Conservation (phyloP, 2,797 vertebrate species). For the Cuculus canorus region DNA sequence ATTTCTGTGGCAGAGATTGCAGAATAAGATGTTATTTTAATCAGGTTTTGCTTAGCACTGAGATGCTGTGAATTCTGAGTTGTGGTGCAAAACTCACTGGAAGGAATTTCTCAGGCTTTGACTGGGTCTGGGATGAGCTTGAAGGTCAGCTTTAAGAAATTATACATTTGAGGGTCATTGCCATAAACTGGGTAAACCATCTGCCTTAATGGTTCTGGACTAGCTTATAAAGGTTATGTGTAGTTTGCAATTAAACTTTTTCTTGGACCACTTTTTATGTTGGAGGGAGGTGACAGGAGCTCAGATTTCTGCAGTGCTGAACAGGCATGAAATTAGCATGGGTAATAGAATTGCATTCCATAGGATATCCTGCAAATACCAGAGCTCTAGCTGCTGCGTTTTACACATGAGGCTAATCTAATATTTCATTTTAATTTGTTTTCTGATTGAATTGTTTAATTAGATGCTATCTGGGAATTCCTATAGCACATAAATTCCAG, state of each 20-base stretch:
- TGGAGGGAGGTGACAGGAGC: background rate
- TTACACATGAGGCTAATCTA: conserved; percentile 28
- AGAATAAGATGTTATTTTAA: background rate
- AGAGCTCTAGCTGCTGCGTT: conserved; percentile 42
- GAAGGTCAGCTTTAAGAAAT: background rate
- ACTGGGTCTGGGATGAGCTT: background rate
- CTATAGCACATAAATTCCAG: conserved; percentile 58
- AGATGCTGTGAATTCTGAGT: background rate
- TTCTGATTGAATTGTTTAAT: conserved; percentile 77
- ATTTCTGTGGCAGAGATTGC: background rate
- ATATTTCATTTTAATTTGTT: conserved; percentile 77
- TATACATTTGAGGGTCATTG: background rate
- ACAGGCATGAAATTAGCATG: conserved; percentile 54
- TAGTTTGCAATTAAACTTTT: background rate
- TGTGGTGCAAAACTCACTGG: background rate
- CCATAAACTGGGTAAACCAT: background rate
- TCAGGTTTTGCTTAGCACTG: background rate
- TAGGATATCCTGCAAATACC: conserved; percentile 33
- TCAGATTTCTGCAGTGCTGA: conserved; percentile 47
- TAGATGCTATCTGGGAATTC: conserved; percentile 56
- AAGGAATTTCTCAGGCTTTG: background rate
- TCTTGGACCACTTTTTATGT: background rate
- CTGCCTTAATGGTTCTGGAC: background rate
- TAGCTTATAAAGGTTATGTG: background rate
- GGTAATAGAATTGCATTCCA: conserved; percentile 49